Evolutionary conservation across 1,140 invertebrate genomes (phyloP).

Genomic region (Andricus grossulariae): DNA sequence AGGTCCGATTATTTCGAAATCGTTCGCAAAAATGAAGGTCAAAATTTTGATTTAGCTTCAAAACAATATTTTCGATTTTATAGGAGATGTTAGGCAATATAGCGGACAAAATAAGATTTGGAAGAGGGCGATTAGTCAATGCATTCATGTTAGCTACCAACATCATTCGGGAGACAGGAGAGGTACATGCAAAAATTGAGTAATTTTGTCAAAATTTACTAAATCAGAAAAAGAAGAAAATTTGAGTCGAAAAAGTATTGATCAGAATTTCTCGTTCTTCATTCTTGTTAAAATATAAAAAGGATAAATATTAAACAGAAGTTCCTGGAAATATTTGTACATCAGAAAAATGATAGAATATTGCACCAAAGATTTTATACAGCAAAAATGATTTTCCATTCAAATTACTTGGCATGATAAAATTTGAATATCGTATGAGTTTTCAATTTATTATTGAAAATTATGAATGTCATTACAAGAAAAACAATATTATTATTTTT

Average conservation of each 20-base stretch:
- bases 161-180: not conserved
- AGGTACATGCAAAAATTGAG: constrained; percentile 14
- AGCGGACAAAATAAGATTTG: constrained; percentile 9
- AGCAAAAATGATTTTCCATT: too few relatives aligned
- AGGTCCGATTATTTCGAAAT: too few relatives aligned
- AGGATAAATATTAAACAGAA: too few relatives aligned
- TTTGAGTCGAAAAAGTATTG: not conserved
- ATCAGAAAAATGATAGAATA: too few relatives aligned
- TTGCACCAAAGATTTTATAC: too few relatives aligned
- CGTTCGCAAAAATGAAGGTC: not conserved
- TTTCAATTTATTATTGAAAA: too few relatives aligned
- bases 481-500: too few relatives aligned
- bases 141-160: not conserved
- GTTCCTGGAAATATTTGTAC: too few relatives aligned
- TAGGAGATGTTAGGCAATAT: constrained; percentile 14
- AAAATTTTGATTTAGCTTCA: not conserved
- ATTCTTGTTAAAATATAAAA: too few relatives aligned
- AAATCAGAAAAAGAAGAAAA: not conserved
- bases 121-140: constrained; percentile 18
- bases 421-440: too few relatives aligned
- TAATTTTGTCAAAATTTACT: constrained; percentile 29
- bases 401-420: too few relatives aligned
- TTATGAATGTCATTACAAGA: too few relatives aligned
- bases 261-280: constrained; percentile 2
- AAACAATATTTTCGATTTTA: constrained; percentile 17